Evolutionary conservation across 2,888 invertebrate genomes (phyloP), one percentile per base, ranked within the genome.

Genomic region (Galeruca laticollis): DNA sequence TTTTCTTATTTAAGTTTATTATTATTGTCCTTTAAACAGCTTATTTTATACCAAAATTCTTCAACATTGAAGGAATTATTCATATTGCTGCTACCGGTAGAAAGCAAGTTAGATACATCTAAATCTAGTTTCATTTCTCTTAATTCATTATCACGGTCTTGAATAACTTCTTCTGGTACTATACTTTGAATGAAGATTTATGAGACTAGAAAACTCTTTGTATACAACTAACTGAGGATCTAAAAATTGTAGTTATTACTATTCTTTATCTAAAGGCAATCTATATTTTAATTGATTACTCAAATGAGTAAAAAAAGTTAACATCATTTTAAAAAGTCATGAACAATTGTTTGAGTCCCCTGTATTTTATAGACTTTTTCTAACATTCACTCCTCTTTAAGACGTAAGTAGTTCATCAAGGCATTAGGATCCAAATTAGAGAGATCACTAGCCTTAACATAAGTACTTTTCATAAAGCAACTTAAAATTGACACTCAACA

Each of bases 161-260:
- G 60, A 51, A 35, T 60, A 52, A 33, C 33, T 49, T 60, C 37
- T 60, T 67, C 51, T 47, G 37, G 59, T 11, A 70, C 47, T 37
- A 60, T 49, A 62, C 51, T 52, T 67, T 62, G 52, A 40, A 60
- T 64, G 54, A 56, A 60, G 47, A 47, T 49, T 21, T 15, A 56
- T 60, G 56, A 54, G 68, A 65, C 60, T 67, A 56, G 21, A 60
- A 63, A 65, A 68, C 37, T 71, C 65, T 37, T 68, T 37, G 52
- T 68, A 71, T 60, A 63, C 64, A 71, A 49, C 68, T 61, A 64
- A 52, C 54, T 72, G 69, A 26, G 66, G 69, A 69, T 66, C 72
- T 63, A 69, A 69, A 63, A 72, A 72, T 40, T 52, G 37, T 62
- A 49, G 40, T 60, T 66, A 60, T 66, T 52, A 67, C 47, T 63